phyloP scores from a whole-genome alignment of 2,888 invertebrate species.

The Drosophila testacea region DNA sequence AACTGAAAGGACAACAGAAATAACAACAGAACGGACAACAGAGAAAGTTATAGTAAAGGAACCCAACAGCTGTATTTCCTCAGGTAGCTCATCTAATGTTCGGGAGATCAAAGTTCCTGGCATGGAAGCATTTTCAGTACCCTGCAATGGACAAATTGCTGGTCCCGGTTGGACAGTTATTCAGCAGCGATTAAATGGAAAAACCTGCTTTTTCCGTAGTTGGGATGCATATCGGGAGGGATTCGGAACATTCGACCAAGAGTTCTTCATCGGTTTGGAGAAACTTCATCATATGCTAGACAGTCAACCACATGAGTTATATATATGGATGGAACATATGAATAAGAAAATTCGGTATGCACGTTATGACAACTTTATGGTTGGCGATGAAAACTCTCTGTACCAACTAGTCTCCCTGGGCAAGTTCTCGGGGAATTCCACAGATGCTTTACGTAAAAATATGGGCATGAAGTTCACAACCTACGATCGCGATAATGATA shows the following conservation, averaged over 20 bases:
- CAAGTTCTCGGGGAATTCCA: not conserved
- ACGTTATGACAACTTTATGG: conserved; percentile 11
- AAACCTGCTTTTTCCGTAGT: not conserved
- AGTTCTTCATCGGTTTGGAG: conserved; percentile 24
- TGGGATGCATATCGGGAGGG: conserved; percentile 12
- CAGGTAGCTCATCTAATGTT: not conserved
- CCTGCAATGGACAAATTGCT: not conserved
- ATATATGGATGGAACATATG: conserved; percentile 1
- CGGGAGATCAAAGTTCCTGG: conserved; percentile 2
- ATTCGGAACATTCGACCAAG: not conserved
- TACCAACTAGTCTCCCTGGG: conserved; percentile 10
- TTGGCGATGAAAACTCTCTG: conserved; percentile 7
- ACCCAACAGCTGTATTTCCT: not conserved
- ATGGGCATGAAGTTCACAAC: conserved; percentile 12
- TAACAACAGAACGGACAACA: not conserved
- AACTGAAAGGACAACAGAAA: not conserved
- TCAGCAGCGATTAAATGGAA: conserved; percentile 8
- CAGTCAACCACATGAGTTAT: conserved; percentile 11
- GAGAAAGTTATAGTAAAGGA: not conserved
- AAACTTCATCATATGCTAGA: conserved; percentile 9
- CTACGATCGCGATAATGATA: conserved; percentile 22
- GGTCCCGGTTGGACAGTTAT: conserved; percentile 19
- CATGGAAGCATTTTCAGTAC: not conserved
- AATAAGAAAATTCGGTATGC: not conserved
- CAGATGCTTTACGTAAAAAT: conserved; percentile 6